Conservation (phyloP, 2,888 invertebrate species). For the Aethes cnicana region DNA sequence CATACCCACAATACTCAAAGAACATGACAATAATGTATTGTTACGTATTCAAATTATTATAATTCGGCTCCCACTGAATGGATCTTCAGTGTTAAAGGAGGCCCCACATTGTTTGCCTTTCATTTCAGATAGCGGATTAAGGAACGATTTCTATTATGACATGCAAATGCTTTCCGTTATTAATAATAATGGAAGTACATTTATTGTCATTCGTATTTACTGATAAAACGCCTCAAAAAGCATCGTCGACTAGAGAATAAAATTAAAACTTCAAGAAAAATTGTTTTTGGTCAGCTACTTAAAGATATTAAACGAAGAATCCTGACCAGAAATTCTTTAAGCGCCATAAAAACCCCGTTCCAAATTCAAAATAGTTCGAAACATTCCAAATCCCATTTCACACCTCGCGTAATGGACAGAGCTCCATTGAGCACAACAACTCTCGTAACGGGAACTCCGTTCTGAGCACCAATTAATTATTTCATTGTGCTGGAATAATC, state of each 20-base stretch:
- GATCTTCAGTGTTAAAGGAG: background rate
- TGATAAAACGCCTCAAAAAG: too few relatives aligned
- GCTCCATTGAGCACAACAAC: conserved; percentile 52
- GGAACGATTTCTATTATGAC: conserved; percentile 21
- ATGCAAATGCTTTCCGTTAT: background rate
- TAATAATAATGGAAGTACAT: too few relatives aligned
- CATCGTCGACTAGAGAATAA: too few relatives aligned
- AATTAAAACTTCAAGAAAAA: too few relatives aligned
- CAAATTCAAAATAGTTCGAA: conserved; percentile 49
- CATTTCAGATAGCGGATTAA: conserved; percentile 20
- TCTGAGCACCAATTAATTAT: conserved; percentile 80
- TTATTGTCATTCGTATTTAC: too few relatives aligned
- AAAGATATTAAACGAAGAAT: conserved; percentile 13
- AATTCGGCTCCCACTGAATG: background rate
- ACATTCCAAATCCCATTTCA: conserved; percentile 49
- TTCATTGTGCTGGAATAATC: conserved; percentile 71
- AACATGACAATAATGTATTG: too few relatives aligned
- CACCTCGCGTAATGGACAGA: conserved; percentile 65
- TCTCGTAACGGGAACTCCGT: conserved; percentile 57
- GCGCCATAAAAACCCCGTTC: conserved; percentile 38
- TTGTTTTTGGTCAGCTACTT: background rate
- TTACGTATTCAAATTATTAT: background rate
- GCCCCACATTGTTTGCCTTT: conserved; percentile 19
- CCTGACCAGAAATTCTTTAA: conserved; percentile 14
- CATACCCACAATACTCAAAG: too few relatives aligned